Evolutionary conservation across 2,113 vertebrate genomes (phyloP), one percentile per base, ranked within the genome.

Genomic region (Halcyon malimbica): DNA sequence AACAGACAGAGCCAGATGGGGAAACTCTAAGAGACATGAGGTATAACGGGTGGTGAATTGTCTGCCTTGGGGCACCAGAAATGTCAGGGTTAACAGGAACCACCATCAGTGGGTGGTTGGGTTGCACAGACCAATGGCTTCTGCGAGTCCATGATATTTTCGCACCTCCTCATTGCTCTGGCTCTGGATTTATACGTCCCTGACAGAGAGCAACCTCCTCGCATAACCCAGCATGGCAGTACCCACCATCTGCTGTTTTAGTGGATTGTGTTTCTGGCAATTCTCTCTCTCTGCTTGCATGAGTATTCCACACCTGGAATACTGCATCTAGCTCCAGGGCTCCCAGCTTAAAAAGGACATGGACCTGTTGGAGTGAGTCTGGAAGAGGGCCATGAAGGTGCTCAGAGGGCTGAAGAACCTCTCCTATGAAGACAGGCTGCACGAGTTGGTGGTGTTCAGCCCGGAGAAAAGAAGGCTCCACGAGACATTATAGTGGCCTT

Each of bases 1-100:
- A 51, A 51, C 50, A 14, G 78, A 18, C 77, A 14, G 24, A 31
- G n/a, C 0, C 5, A 64, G 75, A 35, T 1, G 0, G 33, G 10
- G 17, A 69, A 69, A 48, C 0, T 6, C 16, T 4, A 3, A 11
- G n/a, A 79, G 69, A 26, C 8, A 0, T 0, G 13, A 63, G 23
- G 48, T n/a, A 28, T 42, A 41, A 23, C 19, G 59, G 46, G 15
- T 68, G 25, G 33, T 5, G 71, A 92, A 31, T 9, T 11, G 3
- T 11, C 82, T 37, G 56, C 83, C 69, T 62, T 9, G 4, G 51
- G 71, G 29, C 24, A 68, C 25, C 88, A 75, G 48, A 75, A 56
- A n/a, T 20, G 42, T 10, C 60, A 35, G 33, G 51, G 42, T 7
- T 9, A 28, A 20, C 13, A 41, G 60, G 21, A 31, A 21, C 41